Evolutionary conservation across 2,113 vertebrate species (phyloP).

Genomic region (Otis tarda): DNA sequence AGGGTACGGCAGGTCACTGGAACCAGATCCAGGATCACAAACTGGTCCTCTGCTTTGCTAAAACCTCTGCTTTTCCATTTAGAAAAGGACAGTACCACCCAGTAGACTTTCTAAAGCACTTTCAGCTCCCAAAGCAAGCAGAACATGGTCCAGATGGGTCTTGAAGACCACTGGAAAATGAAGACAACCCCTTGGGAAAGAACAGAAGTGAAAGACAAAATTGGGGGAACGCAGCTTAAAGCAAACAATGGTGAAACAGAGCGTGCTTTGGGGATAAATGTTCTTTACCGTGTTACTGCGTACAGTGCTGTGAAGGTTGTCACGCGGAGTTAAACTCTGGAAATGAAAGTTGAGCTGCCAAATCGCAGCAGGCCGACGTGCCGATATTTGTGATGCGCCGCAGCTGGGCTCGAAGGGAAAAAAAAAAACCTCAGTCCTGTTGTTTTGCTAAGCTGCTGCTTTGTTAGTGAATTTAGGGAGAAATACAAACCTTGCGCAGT

Average conservation of each 20-base stretch:
- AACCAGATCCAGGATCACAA: background rate
- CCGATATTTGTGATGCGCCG: accelerated
- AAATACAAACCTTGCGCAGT: background rate
- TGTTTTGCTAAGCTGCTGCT: background rate
- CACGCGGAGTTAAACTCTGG: background rate
- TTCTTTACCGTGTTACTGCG: accelerated
- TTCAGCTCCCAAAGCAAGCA: background rate
- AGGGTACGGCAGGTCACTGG: background rate
- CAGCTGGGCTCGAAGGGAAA: background rate
- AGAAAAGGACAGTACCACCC: background rate
- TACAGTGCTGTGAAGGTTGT: background rate
- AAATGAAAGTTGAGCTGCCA: accelerated
- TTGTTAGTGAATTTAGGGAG: background rate
- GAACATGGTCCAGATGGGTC: no score
- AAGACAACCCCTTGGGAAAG: background rate
- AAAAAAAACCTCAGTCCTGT: background rate
- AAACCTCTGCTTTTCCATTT: background rate
- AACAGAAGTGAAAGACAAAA: background rate
- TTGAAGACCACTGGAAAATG: background rate
- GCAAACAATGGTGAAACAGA: background rate
- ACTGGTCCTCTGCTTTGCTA: background rate
- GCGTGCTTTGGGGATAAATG: no score
- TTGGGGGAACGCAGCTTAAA: background rate
- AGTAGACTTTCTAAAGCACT: background rate
- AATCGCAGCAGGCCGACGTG: accelerated